Conservation (phyloP, 2,888 invertebrate genomes). For the Agrotis clavis region DNA sequence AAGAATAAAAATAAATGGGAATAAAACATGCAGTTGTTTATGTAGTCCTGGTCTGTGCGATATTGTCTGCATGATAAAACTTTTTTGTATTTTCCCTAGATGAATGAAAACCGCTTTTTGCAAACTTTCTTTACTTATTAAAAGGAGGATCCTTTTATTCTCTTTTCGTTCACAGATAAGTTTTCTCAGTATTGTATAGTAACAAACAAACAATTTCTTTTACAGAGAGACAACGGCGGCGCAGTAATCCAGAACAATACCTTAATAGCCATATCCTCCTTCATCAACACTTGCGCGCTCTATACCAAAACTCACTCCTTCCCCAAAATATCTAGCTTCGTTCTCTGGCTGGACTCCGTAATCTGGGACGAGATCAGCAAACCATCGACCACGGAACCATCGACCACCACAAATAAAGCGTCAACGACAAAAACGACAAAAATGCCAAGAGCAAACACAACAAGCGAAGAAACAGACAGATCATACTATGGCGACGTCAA, state of each 20-base stretch:
- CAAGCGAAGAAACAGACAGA: conserved; percentile 58
- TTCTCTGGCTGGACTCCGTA: conserved; percentile 82
- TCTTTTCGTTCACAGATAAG: too few relatives aligned
- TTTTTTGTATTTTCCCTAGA: too few relatives aligned
- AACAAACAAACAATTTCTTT: conserved; percentile 32
- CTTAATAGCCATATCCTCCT: conserved; percentile 80
- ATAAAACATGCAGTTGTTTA: conserved; percentile 39
- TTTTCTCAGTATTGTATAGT: too few relatives aligned
- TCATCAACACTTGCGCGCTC: conserved; percentile 82
- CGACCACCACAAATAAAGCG: conserved; percentile 37
- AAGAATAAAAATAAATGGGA: conserved; percentile 44
- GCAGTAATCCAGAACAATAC: conserved; percentile 87
- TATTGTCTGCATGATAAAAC: conserved; percentile 1
- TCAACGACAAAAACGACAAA: conserved; percentile 53
- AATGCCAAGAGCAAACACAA: conserved; percentile 56
- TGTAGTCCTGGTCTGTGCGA: conserved; percentile 2
- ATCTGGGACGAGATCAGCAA: conserved; percentile 85
- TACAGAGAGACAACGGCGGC: conserved; percentile 87
- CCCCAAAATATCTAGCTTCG: conserved; percentile 82
- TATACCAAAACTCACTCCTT: conserved; percentile 86
- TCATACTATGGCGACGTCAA: conserved; percentile 73
- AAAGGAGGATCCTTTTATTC: too few relatives aligned
- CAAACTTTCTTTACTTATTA: background rate
- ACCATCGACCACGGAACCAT: conserved; percentile 69
- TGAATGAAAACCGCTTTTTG: background rate